Base-by-base conservation (phyloP, 2,797 vertebrate species). In the Pangasius djambal region DNA sequence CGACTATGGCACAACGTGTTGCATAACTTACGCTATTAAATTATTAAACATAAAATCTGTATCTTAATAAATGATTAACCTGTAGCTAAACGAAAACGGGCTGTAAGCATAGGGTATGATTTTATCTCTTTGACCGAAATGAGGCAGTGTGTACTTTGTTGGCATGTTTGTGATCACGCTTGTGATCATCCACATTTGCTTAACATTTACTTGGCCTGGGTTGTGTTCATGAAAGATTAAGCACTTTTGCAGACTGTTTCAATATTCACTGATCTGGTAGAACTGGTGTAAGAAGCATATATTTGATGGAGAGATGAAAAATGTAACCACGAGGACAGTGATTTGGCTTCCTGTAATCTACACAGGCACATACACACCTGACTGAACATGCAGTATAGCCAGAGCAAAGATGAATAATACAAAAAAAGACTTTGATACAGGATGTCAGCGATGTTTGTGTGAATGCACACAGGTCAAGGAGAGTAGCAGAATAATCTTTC, bases 41-140 rank as follows among this genome's bases (percentile, higher is more conserved):
- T 84, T 61, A 82, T 82, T 82, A 13, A 82, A 18, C 28, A 4
- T 61, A 61, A 82, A 40, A 82, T 61, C 34, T 82, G 55, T 61
- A 37, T 25, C 34, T 61, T 82, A 40, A 82, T 61, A 82, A 40
- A 61, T 28, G 1, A 44, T 63, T 44, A 15, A 13, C 57, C 12
- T 83, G 81, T 4, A 63, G 37, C 20, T 28, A 63, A 83, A 63
- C 6, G 13, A 28, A 63, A 63, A 63, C 7, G 3, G 52, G 37
- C 10, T 61, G 20, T 40, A 12, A 82, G 57, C 31, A 15, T 6
- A 40, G 20, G 9, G 16, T 55, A 25, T 82, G 22, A 3, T 63
- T 63, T 63, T 0, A 40, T 83, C 57, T 61, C 55, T 81, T 55
- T 81, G 78, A 34, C 16, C 16, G 15, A 78, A 50, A 52, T 78